phyloP scores from a whole-genome alignment of 2,888 invertebrate genomes.

The Bhutanitis thaidina region DNA sequence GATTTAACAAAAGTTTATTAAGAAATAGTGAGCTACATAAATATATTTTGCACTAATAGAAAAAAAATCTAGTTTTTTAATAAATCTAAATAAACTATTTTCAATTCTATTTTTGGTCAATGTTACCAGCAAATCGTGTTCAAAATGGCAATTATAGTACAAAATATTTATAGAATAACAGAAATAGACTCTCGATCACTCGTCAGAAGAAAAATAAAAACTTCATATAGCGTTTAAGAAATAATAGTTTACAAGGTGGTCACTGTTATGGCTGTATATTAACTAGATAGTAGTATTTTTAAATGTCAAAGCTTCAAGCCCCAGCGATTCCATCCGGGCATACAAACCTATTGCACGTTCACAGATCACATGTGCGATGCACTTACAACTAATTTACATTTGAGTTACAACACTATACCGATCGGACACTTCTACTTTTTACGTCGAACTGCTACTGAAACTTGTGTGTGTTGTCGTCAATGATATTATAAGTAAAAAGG shows the following conservation, averaged over 20 bases:
- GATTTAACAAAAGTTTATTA: constrained; percentile 14
- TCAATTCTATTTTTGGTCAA: neutral
- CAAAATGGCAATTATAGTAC: constrained; percentile 10
- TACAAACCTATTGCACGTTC: constrained; percentile 29
- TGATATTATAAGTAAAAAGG: no score
- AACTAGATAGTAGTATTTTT: constrained; percentile 20
- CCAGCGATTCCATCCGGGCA: constrained; percentile 22
- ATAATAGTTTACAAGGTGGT: constrained; percentile 24
- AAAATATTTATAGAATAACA: constrained; percentile 19
- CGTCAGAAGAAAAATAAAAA: constrained; percentile 25
- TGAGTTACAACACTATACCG: constrained; percentile 2
- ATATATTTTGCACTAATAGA: constrained; percentile 11
- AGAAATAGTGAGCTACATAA: neutral
- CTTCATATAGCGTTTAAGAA: constrained; percentile 14
- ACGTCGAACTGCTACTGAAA: neutral
- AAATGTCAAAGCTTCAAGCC: constrained; percentile 31
- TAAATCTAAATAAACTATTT: neutral
- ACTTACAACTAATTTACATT: constrained; percentile 24
- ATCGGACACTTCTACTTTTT: neutral
- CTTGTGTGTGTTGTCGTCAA: no score
- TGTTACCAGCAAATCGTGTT: neutral
- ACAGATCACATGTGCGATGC: constrained; percentile 27
- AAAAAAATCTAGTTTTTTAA: neutral
- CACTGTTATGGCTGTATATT: constrained; percentile 27
- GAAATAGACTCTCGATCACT: constrained; percentile 26